Percentiles rank a stretch among this genome's conserved stretches.
These are phyloP conservation scores for Heliconius nattereri DNA, from an alignment of 1,140 invertebrate genomes.

Conservation along the genomic window DNA sequence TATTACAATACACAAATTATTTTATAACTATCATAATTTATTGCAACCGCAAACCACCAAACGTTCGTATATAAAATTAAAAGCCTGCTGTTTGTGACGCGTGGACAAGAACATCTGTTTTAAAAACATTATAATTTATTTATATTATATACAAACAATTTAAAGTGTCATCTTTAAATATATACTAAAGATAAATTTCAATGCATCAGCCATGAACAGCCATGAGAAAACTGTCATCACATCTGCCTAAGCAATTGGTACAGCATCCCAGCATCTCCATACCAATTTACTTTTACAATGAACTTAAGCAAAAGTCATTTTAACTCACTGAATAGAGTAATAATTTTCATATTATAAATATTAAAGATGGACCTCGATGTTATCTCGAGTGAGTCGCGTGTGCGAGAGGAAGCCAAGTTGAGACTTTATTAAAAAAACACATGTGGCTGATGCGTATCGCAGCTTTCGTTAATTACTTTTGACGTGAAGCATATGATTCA, in stretches of 20 bases:
- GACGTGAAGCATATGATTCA: constrained; percentile 81
- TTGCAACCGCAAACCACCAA: constrained; percentile 54
- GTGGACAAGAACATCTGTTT: constrained; percentile 40
- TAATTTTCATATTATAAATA: constrained; percentile 69
- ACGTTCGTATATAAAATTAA: constrained; percentile 56
- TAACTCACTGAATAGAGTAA: constrained; percentile 50
- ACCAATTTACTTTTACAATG: constrained; percentile 74
- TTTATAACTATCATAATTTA: constrained; percentile 58
- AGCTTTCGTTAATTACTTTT: constrained; percentile 78
- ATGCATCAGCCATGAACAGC: constrained; percentile 27
- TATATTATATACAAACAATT: not conserved
- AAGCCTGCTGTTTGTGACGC: constrained; percentile 40
- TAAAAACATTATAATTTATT: constrained; percentile 24
- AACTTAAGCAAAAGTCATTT: constrained; percentile 70
- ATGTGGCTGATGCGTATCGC: constrained; percentile 78
- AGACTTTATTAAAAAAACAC: constrained; percentile 79
- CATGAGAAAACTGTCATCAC: constrained; percentile 53
- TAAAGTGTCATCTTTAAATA: constrained; percentile 1
- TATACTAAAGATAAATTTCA: constrained; percentile 22
- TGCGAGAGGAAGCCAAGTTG: constrained; percentile 69
- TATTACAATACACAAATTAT: not conserved
- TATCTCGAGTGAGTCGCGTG: constrained; percentile 75
- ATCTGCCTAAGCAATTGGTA: constrained; percentile 50
- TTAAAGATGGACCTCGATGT: constrained; percentile 66
- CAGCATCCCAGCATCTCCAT: constrained; percentile 56